A percentile compares a stretch with the other conserved stretches of the same genome.
Conservation (phyloP, 1,140 invertebrate species). For the Papilio aristodemus region DNA sequence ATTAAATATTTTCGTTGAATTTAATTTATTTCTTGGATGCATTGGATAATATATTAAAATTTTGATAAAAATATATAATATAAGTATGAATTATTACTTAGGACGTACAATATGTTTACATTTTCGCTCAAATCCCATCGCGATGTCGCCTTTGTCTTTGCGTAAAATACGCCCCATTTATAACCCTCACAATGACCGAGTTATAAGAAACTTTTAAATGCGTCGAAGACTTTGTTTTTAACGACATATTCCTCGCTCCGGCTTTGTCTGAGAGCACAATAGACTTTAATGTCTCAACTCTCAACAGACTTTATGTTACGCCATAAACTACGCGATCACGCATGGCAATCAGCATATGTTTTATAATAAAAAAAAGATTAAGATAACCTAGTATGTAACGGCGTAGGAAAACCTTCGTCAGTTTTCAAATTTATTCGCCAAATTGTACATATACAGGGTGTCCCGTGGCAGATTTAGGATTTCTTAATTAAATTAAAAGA, state of each 20-base stretch:
- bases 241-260: constrained; percentile 5
- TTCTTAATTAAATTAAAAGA: no score
- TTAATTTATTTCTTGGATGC: no score
- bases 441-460: no score
- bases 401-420: no score
- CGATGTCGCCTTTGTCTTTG: not conserved
- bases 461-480: no score
- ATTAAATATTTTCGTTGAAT: no score
- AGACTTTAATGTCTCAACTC: constrained; percentile 7
- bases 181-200: not conserved
- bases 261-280: constrained; percentile 12
- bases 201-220: constrained; percentile 16
- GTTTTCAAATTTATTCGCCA: no score
- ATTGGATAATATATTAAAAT: no score
- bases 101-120: no score
- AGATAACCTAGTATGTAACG: not conserved
- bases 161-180: constrained; percentile 6
- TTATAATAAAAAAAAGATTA: not conserved
- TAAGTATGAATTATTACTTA: no score
- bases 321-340: not conserved
- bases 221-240: constrained; percentile 19
- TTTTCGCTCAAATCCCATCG: not conserved
- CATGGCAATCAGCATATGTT: not conserved
- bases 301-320: constrained; percentile 4
- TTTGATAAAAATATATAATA: no score